A percentile compares a stretch with the other conserved stretches of the same genome.
phyloP scores from a whole-genome alignment of 2,113 vertebrate species.

The Acrocephalus arundinaceus region DNA sequence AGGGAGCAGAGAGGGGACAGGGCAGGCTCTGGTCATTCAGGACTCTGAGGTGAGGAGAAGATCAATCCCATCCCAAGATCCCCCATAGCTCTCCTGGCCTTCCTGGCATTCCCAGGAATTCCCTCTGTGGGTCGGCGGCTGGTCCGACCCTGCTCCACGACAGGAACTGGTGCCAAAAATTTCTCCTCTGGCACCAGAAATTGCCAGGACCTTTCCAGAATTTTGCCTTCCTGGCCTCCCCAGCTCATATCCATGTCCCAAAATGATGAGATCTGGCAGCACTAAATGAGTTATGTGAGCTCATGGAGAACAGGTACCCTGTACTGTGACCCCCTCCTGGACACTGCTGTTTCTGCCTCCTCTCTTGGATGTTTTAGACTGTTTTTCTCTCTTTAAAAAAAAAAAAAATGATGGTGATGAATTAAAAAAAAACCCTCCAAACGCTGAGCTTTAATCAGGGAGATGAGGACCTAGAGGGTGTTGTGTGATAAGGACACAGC shows the following conservation, averaged over 20 bases:
- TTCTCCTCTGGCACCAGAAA: background rate
- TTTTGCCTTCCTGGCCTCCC: background rate
- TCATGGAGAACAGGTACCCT: slow-evolving; percentile 8
- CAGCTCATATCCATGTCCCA: background rate
- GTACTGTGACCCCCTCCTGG: background rate
- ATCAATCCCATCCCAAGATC: background rate
- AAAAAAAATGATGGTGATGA: background rate
- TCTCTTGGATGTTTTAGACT: background rate
- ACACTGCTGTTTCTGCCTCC: background rate
- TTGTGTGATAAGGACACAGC: background rate
- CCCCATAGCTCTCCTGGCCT: background rate
- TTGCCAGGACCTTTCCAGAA: background rate
- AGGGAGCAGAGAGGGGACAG: background rate
- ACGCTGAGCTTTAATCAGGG: background rate
- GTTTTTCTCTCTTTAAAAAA: background rate
- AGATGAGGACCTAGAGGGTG: background rate
- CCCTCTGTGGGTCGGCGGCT: accelerated
- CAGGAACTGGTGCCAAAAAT: background rate
- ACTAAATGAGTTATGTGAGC: background rate
- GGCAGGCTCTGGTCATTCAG: background rate
- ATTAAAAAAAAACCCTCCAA: background rate
- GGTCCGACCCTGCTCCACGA: accelerated
- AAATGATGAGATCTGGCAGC: background rate
- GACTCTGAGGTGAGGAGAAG: background rate
- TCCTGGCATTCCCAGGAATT: background rate